These are phyloP conservation scores for Epirrita christyi DNA, from an alignment of 2,888 invertebrate genomes.

Conservation along the genomic window DNA sequence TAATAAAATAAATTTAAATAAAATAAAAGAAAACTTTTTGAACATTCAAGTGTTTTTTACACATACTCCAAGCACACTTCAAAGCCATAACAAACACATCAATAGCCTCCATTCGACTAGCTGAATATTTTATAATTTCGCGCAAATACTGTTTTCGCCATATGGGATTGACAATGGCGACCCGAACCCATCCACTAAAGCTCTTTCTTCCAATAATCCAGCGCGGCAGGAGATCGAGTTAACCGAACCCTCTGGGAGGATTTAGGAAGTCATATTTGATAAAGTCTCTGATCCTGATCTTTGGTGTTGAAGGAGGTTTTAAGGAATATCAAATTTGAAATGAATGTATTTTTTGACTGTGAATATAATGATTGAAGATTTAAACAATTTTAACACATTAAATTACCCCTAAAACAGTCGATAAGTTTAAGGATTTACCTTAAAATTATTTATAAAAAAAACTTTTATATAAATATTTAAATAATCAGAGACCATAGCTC, in stretches of 20 bases:
- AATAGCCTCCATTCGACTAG: conserved; percentile 43
- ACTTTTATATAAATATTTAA: too few relatives aligned
- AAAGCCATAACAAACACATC: conserved; percentile 4
- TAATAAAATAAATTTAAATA: too few relatives aligned
- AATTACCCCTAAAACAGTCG: too few relatives aligned
- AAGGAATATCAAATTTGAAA: conserved; percentile 6
- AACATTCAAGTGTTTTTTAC: too few relatives aligned
- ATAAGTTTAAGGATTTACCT: too few relatives aligned
- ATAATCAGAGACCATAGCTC: too few relatives aligned
- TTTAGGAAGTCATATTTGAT: conserved; percentile 43
- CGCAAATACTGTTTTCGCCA: conserved; percentile 46
- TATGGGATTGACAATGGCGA: conserved; percentile 59
- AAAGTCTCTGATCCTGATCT: conserved; percentile 18
- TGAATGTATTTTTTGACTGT: neutral
- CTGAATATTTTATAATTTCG: conserved; percentile 69
- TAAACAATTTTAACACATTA: too few relatives aligned
- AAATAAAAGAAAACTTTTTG: too few relatives aligned
- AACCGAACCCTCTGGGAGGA: conserved; percentile 57
- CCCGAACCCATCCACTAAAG: conserved; percentile 44
- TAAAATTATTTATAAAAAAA: too few relatives aligned
- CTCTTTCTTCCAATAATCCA: conserved; percentile 69
- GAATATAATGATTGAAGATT: too few relatives aligned
- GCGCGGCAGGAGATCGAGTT: conserved; percentile 57
- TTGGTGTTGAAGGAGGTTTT: conserved; percentile 29
- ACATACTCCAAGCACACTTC: neutral